Evolutionary conservation across 2,888 invertebrate species (phyloP), one percentile per base, ranked within the genome.

Genomic region (Epinotia ramella): DNA sequence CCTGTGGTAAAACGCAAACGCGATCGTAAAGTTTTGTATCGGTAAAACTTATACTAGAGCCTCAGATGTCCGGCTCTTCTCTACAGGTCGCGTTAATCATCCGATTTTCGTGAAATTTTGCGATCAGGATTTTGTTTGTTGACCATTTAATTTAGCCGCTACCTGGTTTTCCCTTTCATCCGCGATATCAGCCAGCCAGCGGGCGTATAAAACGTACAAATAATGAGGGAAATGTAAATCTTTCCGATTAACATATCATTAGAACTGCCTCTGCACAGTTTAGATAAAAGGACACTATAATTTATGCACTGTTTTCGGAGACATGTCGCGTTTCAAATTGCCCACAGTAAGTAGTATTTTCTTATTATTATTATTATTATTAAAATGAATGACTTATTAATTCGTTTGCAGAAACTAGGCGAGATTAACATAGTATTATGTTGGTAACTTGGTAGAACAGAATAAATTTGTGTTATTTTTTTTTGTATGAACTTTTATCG

Each of bases 201-300:
- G 80, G 83, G 82, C 40, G 40, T 82, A 80, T 79, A 81, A 84
- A 85, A 83, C 79, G 80, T 81, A 82, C 80, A 84, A 87, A 86
- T 87, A 89, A 90, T 84, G 85, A 89, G 87, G 82, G 82, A 83
- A 84, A 90, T 89, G 87, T 84, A 89, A 89, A 90, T 86, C 77
- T 73, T 71, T 63, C 28, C 59, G 64, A 78, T 77, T 78, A 79
- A 63, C 80, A 77, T 78, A 77, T 64, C 79, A 78, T 79, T 84
- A 79, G 80, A 78, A 79, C 78, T 53, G 72, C 73, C 79, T 80
- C 79, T 80, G 82, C 77, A 76, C 79, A 79, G 81, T 80, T 73
- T 70, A 83, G 81, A 83, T 84, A 83, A 84, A 78, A 78, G 68
- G 70, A 28, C 46, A n/a, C 44, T 18, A 44, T 66, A 74, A 73